Percentiles rank a stretch among this genome's conserved stretches.
Evolutionary conservation across 2,113 vertebrate genomes (phyloP).

Genomic region (Lichenostomus cassidix): DNA sequence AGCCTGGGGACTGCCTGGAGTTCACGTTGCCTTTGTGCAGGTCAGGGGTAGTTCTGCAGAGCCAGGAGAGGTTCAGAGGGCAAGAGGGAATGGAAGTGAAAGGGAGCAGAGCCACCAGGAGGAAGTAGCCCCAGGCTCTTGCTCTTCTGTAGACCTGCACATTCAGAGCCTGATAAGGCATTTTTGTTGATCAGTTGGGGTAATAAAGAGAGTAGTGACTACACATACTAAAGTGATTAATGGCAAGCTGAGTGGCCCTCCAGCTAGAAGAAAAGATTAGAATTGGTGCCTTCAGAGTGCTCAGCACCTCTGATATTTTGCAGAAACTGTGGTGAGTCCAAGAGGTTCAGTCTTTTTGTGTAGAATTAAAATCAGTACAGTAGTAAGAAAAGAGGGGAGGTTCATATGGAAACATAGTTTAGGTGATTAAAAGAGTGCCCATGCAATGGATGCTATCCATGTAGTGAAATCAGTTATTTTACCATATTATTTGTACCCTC

Average conservation of each 20-base stretch:
- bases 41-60: neutral
- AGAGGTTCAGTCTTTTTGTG: neutral
- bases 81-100: neutral
- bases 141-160: neutral
- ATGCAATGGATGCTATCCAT: neutral
- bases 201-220: neutral
- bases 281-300: neutral
- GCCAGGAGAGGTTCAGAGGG: neutral
- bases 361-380: neutral
- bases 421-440: neutral
- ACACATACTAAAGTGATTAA: neutral
- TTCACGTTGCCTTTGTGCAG: neutral
- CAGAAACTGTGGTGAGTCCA: neutral
- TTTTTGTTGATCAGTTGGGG: neutral
- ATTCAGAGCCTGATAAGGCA: neutral
- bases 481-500: neutral
- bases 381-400: neutral
- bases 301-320: neutral
- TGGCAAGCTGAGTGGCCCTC: neutral
- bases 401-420: neutral
- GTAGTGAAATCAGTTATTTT: neutral
- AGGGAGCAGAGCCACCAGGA: neutral
- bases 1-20: slow-evolving; percentile 2
- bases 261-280: neutral
- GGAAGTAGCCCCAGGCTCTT: neutral